Base-by-base conservation (phyloP, 2,113 vertebrate species). In the Turnix velox region DNA sequence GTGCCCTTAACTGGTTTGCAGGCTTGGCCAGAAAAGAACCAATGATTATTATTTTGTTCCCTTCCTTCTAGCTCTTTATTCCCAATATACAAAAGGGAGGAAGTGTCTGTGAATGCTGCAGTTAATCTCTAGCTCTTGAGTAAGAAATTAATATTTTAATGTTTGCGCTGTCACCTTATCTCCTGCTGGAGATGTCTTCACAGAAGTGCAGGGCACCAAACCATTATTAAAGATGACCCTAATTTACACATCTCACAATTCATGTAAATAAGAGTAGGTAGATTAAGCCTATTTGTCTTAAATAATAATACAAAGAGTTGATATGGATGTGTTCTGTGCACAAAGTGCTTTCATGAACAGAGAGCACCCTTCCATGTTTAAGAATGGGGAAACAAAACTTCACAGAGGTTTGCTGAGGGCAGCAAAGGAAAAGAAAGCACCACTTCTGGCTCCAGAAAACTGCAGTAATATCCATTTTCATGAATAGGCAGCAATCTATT, bases 401-500 rank as follows among this genome's bases (percentile, higher is more conserved):
- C 79, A 25, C 57, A 33, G 71, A 82, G 84, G 28, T 81, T 95
- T 87, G 84, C 76, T 52, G 68, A n/a, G 30, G 87, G 58, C 82
- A 81, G 62, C 4, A 42, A 81, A 49, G 37, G 33, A 81, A 78
- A 79, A 24, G 27, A 92, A 84, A 49, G 67, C 87, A 77, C 46
- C 42, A 23, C 81, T 76, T 43, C 81, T 91, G 84, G 82, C 75
- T 92, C 84, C 63, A 40, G 30, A 10, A 83, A 46, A 33, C 7
- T 92, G 74, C 87, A 87, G 51, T 71, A 57, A 84, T 67, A 72
- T 30, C 65, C 57, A 78, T 68, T 76, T 45, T 23, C 73, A 62
- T 62, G 89, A 94, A 62, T 7, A 82, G 87, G 67, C 39, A 94
- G 78, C 68, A 90, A 59, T 88, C 83, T 84, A 68, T 69, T 92